Conservation (phyloP, 64 coral and sea anemone genomes). For the Montipora efflorescens region DNA sequence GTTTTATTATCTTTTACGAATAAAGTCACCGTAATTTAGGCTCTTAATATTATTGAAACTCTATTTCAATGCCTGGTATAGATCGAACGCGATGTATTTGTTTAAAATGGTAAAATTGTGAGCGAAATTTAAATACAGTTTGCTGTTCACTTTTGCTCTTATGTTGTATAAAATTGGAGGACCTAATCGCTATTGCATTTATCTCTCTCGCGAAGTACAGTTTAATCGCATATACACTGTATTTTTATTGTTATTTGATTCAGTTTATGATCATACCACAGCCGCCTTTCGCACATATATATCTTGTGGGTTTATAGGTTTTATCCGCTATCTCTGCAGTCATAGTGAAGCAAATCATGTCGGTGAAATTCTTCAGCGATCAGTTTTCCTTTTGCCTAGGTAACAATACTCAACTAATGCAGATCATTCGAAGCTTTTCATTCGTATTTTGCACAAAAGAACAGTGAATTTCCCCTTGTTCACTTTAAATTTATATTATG, state of each 20-base stretch:
- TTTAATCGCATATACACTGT: not conserved
- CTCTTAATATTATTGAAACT: not conserved
- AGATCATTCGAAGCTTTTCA: not conserved
- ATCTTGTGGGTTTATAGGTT: not conserved
- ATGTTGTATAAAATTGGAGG: not conserved
- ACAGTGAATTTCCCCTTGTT: not conserved
- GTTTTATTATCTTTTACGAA: not conserved
- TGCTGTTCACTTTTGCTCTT: not conserved
- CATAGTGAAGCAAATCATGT: not conserved
- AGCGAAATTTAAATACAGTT: not conserved
- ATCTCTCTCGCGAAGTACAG: not conserved
- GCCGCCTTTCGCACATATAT: no score
- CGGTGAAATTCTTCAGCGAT: slow-evolving; percentile 41
- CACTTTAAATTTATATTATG: slow-evolving; percentile 1
- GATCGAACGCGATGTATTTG: not conserved
- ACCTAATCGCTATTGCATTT: not conserved
- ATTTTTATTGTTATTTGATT: not conserved
- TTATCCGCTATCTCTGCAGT: not conserved
- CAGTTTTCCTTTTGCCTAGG: slow-evolving; percentile 45
- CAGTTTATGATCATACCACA: no score
- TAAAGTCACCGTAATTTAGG: not conserved
- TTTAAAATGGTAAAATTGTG: not conserved
- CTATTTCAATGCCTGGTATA: not conserved
- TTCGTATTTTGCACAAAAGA: slow-evolving; percentile 33
- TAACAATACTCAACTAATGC: slow-evolving; percentile 23